A percentile compares a stretch with the other conserved stretches of the same genome.
Conservation (phyloP, 2,888 invertebrate species). For the Synanthedon formicaeformis region DNA sequence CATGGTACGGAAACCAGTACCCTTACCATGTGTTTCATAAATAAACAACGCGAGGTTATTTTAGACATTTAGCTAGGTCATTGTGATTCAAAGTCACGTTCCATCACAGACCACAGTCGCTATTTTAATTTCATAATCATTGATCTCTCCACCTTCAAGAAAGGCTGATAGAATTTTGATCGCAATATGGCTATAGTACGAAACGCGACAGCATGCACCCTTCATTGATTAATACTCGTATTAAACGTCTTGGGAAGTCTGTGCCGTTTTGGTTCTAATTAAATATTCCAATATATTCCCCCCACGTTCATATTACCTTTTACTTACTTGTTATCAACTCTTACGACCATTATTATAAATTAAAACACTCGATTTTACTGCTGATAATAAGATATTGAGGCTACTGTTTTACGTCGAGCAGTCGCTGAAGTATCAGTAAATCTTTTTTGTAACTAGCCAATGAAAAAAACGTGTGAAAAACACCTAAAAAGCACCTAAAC, state of each 20-base stretch:
- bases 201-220: slow-evolving; percentile 41
- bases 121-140: slow-evolving; percentile 6
- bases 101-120: not conserved
- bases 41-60: slow-evolving; percentile 14
- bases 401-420: not conserved
- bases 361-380: not conserved
- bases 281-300: slow-evolving; percentile 60
- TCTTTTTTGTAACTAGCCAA: slow-evolving; percentile 3
- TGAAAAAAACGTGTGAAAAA: slow-evolving; percentile 24
- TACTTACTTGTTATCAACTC: not conserved
- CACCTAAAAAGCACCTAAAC: slow-evolving; percentile 33
- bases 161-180: slow-evolving; percentile 47
- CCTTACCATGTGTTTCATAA: slow-evolving; percentile 31
- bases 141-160: slow-evolving; percentile 19
- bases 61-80: not conserved
- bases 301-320: slow-evolving; percentile 16
- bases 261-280: slow-evolving; percentile 47
- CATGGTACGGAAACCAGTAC: slow-evolving; percentile 41
- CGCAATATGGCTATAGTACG: slow-evolving; percentile 37
- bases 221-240: slow-evolving; percentile 25
- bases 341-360: not conserved
- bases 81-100: not conserved
- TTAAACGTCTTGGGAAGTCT: slow-evolving; percentile 32
- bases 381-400: not conserved
- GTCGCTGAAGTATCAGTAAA: not conserved